These are phyloP conservation scores for Antennarius striatus DNA, from an alignment of 2,113 vertebrate species.

Conservation along the genomic window DNA sequence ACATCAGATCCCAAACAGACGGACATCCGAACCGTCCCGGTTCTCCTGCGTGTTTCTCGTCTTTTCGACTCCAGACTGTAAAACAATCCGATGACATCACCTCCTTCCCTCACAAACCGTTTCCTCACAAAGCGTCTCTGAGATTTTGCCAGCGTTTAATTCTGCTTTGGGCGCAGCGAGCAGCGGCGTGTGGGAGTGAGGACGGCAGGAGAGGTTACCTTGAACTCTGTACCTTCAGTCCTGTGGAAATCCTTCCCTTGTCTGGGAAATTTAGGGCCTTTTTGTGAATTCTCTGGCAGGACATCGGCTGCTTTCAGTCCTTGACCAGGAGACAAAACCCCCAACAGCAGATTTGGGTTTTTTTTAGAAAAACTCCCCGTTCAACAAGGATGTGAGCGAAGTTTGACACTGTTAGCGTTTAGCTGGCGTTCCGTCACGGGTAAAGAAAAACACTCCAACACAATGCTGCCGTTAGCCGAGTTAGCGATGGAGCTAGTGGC, in stretches of 20 bases:
- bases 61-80: background rate
- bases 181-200: conserved; percentile 44
- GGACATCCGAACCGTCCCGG: no score
- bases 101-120: conserved; percentile 28
- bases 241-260: conserved; percentile 39
- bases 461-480: no score
- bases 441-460: no score
- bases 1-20: no score
- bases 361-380: conserved; percentile 22
- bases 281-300: conserved; percentile 59
- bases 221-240: conserved; percentile 56
- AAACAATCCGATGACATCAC: conserved; percentile 21
- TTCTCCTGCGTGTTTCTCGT: no score
- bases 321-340: conserved; percentile 32
- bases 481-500: no score
- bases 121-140: conserved; percentile 32
- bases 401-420: no score
- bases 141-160: conserved; percentile 21
- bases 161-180: conserved; percentile 13
- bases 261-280: conserved; percentile 54
- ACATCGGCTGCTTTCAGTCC: conserved; percentile 42
- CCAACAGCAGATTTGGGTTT: background rate
- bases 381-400: background rate
- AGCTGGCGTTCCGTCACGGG: no score
- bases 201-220: conserved; percentile 60